These are phyloP conservation scores for Neosalanx taihuensis DNA, from an alignment of 2,797 vertebrate species.

Conservation along the genomic window DNA sequence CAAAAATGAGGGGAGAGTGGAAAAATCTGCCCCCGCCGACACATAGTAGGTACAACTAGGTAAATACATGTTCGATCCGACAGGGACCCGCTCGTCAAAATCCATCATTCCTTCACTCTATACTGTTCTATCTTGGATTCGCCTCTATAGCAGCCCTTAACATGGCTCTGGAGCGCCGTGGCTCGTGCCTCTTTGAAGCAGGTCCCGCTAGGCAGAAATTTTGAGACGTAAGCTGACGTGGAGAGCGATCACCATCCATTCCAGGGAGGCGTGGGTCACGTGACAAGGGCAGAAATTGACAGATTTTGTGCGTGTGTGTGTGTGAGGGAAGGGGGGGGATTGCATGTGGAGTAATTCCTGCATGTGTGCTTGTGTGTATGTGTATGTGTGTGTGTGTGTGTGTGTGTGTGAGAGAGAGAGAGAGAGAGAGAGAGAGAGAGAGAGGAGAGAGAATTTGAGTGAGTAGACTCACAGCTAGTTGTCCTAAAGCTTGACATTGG, in stretches of 20 bases:
- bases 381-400: constrained; percentile 24
- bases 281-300: constrained; percentile 95
- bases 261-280: constrained; percentile 92
- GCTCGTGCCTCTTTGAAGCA: constrained; percentile 96
- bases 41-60: constrained; percentile 99
- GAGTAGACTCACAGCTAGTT: constrained; percentile 38
- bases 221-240: constrained; percentile 99
- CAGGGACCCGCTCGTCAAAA: constrained; percentile 99
- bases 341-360: background rate
- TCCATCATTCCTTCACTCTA: constrained; percentile 94
- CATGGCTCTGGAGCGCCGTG: constrained; percentile 90
- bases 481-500: constrained; percentile 67
- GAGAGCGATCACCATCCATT: constrained; percentile 97
- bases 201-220: constrained; percentile 93
- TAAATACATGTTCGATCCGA: constrained; percentile 99
- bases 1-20: constrained; percentile 97
- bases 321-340: constrained; percentile 25
- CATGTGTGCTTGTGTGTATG: constrained; percentile 15
- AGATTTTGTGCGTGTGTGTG: constrained; percentile 69
- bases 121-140: constrained; percentile 82
- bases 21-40: constrained; percentile 96
- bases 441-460: constrained; percentile 8
- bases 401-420: constrained; percentile 8
- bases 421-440: constrained; percentile 19
- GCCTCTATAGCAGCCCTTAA: constrained; percentile 90